These are phyloP conservation scores for Monomorium pharaonis DNA, from an alignment of 1,140 invertebrate genomes.

Conservation along the genomic window DNA sequence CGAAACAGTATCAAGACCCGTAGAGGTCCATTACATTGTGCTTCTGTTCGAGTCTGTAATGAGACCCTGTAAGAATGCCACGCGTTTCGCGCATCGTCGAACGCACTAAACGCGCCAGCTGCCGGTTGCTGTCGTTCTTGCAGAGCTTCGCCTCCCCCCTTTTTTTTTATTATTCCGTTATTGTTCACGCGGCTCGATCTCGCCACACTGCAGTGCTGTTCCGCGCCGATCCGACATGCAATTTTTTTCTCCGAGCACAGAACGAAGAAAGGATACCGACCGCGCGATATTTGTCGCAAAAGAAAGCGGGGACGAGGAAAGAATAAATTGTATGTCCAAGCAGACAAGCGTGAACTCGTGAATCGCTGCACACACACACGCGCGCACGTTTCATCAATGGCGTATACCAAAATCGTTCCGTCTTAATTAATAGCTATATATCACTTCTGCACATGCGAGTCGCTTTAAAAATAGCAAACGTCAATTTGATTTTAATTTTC, in stretches of 20 bases:
- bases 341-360: conserved; percentile 38
- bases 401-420: neutral
- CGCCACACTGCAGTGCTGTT: conserved; percentile 26
- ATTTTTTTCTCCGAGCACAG: conserved; percentile 17
- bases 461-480: neutral
- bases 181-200: conserved; percentile 49
- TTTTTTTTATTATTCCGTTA: conserved; percentile 43
- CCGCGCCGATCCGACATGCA: conserved; percentile 28
- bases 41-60: conserved; percentile 62
- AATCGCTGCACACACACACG: conserved; percentile 5
- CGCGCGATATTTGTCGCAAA: conserved; percentile 35
- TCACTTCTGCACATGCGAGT: neutral
- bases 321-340: conserved; percentile 38
- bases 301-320: conserved; percentile 6
- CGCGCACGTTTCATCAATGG: neutral
- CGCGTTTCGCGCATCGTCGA: conserved; percentile 80
- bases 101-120: conserved; percentile 79
- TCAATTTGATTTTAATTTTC: neutral
- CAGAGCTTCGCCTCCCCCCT: conserved; percentile 26
- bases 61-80: conserved; percentile 78
- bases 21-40: conserved; percentile 35
- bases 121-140: conserved; percentile 70
- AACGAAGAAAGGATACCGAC: conserved; percentile 34
- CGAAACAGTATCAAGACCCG: conserved; percentile 8
- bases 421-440: conserved; percentile 10